These are phyloP conservation scores for Spinus pinus DNA, from an alignment of 2,797 vertebrate genomes.

Conservation along the genomic window DNA sequence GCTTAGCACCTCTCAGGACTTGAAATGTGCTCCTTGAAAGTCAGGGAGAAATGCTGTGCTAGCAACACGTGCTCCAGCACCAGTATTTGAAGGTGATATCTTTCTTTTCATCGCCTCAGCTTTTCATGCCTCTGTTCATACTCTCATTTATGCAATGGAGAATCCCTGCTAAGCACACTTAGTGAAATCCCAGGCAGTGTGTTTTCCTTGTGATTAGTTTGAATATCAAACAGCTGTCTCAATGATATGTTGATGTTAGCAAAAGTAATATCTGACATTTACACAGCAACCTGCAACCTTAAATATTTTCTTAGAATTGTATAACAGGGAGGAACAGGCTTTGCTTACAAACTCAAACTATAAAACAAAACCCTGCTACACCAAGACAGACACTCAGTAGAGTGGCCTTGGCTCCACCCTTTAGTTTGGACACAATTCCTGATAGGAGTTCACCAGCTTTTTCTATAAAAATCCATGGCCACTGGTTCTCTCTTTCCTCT, in stretches of 20 bases:
- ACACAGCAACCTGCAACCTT: not conserved
- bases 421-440: not conserved
- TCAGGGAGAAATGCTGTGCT: slow-evolving; percentile 14
- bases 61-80: not conserved
- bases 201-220: slow-evolving; percentile 11
- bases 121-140: not conserved
- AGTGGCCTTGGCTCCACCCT: not conserved
- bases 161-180: not conserved
- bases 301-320: not conserved
- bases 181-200: not conserved
- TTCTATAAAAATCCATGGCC: not conserved
- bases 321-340: not conserved
- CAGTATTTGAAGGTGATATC: slow-evolving; percentile 18
- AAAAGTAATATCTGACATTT: slow-evolving; percentile 11
- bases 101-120: slow-evolving; percentile 27
- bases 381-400: not conserved
- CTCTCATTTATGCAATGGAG: not conserved
- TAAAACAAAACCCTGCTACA: not conserved
- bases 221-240: slow-evolving; percentile 8
- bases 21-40: slow-evolving; percentile 9
- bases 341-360: not conserved
- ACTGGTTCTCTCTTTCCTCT: not conserved
- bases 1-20: not conserved
- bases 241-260: not conserved
- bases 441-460: not conserved